A percentile compares a stretch with the other conserved stretches of the same genome.
phyloP scores from a whole-genome alignment of 1,140 invertebrate genomes.

The Polypedilum vanderplanki region DNA sequence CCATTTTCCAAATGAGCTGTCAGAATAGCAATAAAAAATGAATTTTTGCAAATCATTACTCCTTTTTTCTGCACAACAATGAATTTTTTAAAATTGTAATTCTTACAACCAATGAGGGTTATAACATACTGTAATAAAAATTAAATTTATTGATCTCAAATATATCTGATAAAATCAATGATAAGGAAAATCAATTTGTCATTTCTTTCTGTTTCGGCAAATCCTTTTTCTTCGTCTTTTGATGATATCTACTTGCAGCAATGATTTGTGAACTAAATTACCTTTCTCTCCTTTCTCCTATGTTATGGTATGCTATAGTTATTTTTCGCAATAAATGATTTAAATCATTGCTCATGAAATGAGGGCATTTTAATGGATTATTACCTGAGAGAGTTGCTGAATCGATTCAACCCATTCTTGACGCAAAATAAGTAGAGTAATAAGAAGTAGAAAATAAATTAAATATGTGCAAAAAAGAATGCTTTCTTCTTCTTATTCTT shows the following conservation, averaged over 20 bases:
- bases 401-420: background rate
- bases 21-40: background rate
- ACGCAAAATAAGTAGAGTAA: background rate
- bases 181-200: slow-evolving; percentile 8
- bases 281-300: too few species aligned
- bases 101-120: background rate
- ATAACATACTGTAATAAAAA: background rate
- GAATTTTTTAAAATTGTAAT: too few species aligned
- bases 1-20: background rate
- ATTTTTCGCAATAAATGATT: background rate
- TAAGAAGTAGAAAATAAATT: too few species aligned
- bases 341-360: background rate
- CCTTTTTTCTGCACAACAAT: too few species aligned
- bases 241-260: background rate
- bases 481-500: background rate
- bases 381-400: too few species aligned
- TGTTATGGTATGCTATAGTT: too few species aligned
- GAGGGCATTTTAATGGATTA: background rate
- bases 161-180: background rate
- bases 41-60: background rate
- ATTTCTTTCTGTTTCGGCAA: background rate
- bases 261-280: background rate
- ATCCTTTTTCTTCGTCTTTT: background rate
- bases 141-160: too few species aligned
- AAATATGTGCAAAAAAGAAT: slow-evolving; percentile 8